phyloP scores from a whole-genome alignment of 2,797 vertebrate species.

The Artibeus jamaicensis region DNA sequence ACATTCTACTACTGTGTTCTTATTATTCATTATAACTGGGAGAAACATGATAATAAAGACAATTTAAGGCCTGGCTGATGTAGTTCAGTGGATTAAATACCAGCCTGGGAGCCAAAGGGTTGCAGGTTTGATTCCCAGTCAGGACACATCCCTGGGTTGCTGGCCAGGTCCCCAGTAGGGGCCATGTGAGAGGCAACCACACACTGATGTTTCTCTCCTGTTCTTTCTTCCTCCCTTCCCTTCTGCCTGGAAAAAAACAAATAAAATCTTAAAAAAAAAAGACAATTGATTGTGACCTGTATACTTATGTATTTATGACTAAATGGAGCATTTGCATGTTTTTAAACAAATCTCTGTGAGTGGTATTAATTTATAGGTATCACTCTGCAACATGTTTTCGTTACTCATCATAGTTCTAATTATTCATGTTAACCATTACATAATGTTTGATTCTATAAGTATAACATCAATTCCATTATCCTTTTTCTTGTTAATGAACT shows the following conservation, averaged over 20 bases:
- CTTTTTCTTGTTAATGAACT: background rate
- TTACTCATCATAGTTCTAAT: background rate
- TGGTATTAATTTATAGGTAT: background rate
- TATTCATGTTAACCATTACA: background rate
- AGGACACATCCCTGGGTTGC: too few relatives aligned
- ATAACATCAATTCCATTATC: background rate
- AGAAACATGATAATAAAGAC: background rate
- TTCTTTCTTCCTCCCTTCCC: too few relatives aligned
- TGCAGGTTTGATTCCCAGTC: too few relatives aligned
- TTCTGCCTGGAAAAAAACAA: too few relatives aligned
- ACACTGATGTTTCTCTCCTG: too few relatives aligned
- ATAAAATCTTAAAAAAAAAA: background rate
- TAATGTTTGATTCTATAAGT: background rate
- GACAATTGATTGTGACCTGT: background rate
- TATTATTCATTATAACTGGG: background rate
- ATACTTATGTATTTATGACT: background rate
- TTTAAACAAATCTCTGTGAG: background rate
- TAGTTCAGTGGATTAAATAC: too few relatives aligned
- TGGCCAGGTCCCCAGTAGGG: too few relatives aligned
- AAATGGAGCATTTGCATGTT: background rate
- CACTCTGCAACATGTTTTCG: background rate
- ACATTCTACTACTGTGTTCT: background rate
- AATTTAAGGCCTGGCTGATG: background rate
- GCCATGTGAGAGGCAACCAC: too few relatives aligned
- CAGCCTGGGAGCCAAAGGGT: too few relatives aligned